phyloP scores from a whole-genome alignment of 2,797 vertebrate genomes.

The Limnodromus scolopaceus region DNA sequence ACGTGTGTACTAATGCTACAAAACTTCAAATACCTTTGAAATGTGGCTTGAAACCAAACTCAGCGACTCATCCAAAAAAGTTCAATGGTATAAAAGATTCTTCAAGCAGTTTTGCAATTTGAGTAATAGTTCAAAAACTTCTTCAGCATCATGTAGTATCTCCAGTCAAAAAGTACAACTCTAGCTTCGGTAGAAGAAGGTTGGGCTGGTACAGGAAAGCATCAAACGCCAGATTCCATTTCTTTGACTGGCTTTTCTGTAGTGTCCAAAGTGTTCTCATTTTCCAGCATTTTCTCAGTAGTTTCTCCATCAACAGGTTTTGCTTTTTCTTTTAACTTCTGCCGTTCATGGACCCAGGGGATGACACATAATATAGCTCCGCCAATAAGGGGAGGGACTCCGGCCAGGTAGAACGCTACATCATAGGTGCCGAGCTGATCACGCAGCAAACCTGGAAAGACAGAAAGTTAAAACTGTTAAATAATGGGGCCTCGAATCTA shows the following conservation, averaged over 20 bases:
- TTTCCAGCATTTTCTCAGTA: constrained; percentile 84
- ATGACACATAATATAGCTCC: constrained; percentile 90
- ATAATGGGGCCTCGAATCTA: background rate
- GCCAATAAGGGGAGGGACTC: constrained; percentile 91
- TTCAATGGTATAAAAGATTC: constrained; percentile 60
- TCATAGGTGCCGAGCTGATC: constrained; percentile 88
- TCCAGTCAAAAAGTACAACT: constrained; percentile 64
- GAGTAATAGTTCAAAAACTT: constrained; percentile 53
- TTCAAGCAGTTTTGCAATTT: constrained; percentile 32
- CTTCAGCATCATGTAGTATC: constrained; percentile 45
- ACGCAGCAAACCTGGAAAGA: constrained; percentile 84
- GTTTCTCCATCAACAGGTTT: constrained; percentile 70
- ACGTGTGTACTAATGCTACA: background rate
- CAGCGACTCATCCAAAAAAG: constrained; percentile 5
- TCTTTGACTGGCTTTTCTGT: constrained; percentile 71
- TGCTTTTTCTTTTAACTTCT: constrained; percentile 65
- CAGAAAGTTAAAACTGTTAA: background rate
- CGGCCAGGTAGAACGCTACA: constrained; percentile 93
- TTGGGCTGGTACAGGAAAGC: constrained; percentile 28
- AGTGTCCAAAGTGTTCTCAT: constrained; percentile 48
- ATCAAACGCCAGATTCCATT: constrained; percentile 74
- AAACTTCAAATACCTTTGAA: constrained; percentile 54
- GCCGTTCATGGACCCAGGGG: constrained; percentile 89
- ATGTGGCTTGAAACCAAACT: constrained; percentile 40
- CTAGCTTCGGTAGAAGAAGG: constrained; percentile 48